Evolutionary conservation across 2,888 invertebrate species (phyloP), one percentile per base, ranked within the genome.

Genomic region (Tortrix viridana): DNA sequence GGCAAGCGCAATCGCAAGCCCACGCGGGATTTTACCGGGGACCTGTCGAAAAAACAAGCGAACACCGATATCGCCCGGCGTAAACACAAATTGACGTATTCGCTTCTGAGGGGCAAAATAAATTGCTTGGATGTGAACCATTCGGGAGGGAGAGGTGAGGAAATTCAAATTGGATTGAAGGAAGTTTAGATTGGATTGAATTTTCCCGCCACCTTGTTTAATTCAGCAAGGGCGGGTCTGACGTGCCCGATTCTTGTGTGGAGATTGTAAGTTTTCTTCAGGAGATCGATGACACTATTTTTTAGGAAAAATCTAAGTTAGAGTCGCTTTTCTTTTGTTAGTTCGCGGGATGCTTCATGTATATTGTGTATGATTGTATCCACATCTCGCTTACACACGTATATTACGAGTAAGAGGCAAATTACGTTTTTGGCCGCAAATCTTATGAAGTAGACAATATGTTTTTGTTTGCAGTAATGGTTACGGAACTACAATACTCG

Each of bases 101-200:
- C 59, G 66, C 65, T 53, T 55, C 47, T 32, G 56, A 68, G 68
- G 73, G 69, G 65, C 68, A 67, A 75, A 81, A 81, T 80, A 80
- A 80, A 82, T 81, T 80, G 78, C 75, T 73, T 65, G 73, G 76
- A 69, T 75, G 65, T 63, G 62, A 69, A 57, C 61, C 59, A 69
- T 64, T 69, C 66, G 62, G 60, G 59, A 58, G 71, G 69, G 70
- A 52, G 59, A 73, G 74, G 74, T 70, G 74, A 80, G 87, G 82
- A 84, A 84, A 89, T 88, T 88, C 87, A 88, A 89, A 90, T 89
- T 89, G 88, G 88, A 89, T 89, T 86, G 87, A 86, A 88, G 85
- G 84, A 88, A 90, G 84, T 90, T 89, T 87, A 86, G 88, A 89
- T 89, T 89, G 84, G 85, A 89, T 89, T 86, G 88, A 89, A 89